Evolutionary conservation across 2,797 vertebrate genomes (phyloP).

Genomic region (Percopsis omiscomaycus): DNA sequence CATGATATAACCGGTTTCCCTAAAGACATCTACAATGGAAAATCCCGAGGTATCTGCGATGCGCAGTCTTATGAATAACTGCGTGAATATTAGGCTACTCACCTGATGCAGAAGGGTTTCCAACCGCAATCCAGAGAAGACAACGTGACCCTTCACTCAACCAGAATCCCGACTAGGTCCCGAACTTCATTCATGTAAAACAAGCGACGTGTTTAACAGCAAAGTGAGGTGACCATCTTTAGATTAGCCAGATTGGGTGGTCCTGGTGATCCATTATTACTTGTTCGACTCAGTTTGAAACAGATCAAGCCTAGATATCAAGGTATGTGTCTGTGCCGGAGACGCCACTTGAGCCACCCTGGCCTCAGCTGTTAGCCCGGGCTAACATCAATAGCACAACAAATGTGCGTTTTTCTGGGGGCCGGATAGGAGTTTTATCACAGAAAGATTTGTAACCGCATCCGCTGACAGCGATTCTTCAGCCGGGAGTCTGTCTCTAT

Average conservation of each 20-base stretch:
- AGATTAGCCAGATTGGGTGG: slow-evolving; percentile 20
- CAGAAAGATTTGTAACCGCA: slow-evolving; percentile 22
- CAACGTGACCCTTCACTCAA: neutral
- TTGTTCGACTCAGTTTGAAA: slow-evolving; percentile 26
- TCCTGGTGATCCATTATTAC: slow-evolving; percentile 5
- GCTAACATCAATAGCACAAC: slow-evolving; percentile 13
- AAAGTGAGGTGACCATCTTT: neutral
- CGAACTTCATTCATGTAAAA: neutral
- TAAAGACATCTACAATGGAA: neutral
- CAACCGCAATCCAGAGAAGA: neutral
- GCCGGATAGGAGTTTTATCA: slow-evolving; percentile 21
- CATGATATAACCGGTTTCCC: neutral
- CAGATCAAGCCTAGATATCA: neutral
- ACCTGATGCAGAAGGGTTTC: slow-evolving; percentile 58
- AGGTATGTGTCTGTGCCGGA: slow-evolving; percentile 11
- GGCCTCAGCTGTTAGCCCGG: slow-evolving; percentile 26
- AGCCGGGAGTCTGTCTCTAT: slow-evolving; percentile 8
- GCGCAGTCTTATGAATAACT: slow-evolving; percentile 15
- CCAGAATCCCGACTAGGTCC: slow-evolving; percentile 9
- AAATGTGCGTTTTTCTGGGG: slow-evolving; percentile 12
- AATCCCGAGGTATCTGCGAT: slow-evolving; percentile 1
- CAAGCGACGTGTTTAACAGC: neutral
- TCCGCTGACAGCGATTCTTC: slow-evolving; percentile 32
- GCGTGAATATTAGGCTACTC: slow-evolving; percentile 32
- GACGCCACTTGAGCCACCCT: slow-evolving; percentile 8